A percentile compares a stretch with the other conserved stretches of the same genome.
Evolutionary conservation across 2,113 vertebrate species (phyloP).

Genomic region (Sphyrna mokarran): DNA sequence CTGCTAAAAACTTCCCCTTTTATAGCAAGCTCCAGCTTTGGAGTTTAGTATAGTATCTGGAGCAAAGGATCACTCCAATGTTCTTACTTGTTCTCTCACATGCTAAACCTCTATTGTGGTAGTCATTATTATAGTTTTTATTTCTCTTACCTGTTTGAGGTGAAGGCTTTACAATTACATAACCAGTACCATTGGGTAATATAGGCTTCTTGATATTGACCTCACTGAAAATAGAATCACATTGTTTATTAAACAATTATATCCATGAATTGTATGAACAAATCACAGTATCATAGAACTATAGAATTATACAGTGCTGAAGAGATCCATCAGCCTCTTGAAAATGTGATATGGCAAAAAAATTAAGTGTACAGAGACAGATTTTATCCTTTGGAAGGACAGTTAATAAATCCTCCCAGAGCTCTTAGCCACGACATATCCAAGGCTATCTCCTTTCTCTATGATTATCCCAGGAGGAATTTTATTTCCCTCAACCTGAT

Average conservation of each 20-base stretch:
- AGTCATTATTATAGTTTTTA: background rate
- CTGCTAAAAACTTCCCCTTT: background rate
- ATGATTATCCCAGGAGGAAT: background rate
- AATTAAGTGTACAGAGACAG: no score
- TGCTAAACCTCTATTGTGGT: background rate
- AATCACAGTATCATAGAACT: no score
- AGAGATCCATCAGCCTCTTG: no score
- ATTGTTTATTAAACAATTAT: background rate
- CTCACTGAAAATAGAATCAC: slow-evolving; percentile 52
- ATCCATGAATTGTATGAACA: background rate
- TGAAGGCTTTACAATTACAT: slow-evolving; percentile 65
- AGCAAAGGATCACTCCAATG: background rate
- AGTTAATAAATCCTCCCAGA: background rate
- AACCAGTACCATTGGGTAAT: slow-evolving; percentile 67
- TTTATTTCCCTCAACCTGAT: background rate
- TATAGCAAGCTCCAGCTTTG: background rate
- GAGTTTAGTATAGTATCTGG: background rate
- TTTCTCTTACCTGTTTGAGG: background rate
- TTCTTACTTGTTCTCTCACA: background rate
- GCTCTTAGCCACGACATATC: background rate
- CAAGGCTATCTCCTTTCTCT: background rate
- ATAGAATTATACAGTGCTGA: no score
- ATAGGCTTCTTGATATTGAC: slow-evolving; percentile 84
- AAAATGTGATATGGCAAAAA: background rate
- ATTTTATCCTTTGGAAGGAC: background rate